phyloP scores from a whole-genome alignment of 2,888 invertebrate species.

The Tinea trinotella region DNA sequence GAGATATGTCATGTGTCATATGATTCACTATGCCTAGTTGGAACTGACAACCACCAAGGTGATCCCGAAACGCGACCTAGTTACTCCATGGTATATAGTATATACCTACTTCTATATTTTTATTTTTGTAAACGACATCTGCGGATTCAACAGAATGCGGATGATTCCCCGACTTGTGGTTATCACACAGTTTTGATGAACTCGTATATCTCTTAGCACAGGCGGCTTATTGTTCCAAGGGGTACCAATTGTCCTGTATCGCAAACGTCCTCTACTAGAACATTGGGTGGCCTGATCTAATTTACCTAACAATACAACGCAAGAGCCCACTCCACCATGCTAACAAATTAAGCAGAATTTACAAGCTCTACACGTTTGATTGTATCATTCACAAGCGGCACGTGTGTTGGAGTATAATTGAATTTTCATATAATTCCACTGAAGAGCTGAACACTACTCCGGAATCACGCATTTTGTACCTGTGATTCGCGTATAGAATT shows the following conservation, averaged over 20 bases:
- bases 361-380: conserved; percentile 11
- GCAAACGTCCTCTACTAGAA: conserved; percentile 29
- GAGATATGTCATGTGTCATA: too few relatives aligned
- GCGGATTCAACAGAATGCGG: too few relatives aligned
- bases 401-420: conserved; percentile 6
- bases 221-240: too few relatives aligned
- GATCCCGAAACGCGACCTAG: too few relatives aligned
- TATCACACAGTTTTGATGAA: too few relatives aligned
- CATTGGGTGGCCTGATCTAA: conserved; percentile 63
- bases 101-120: too few relatives aligned
- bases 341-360: conserved; percentile 14
- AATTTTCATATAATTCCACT: conserved; percentile 12
- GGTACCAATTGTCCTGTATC: background rate
- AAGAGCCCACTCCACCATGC: conserved; percentile 7
- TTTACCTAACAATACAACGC: conserved; percentile 61
- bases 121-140: too few relatives aligned
- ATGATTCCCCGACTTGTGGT: too few relatives aligned
- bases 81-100: too few relatives aligned
- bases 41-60: too few relatives aligned
- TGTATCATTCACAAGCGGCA: conserved; percentile 14
- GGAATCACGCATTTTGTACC: background rate
- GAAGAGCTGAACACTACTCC: background rate
- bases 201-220: too few relatives aligned
- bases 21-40: too few relatives aligned
- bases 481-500: conserved; percentile 2